These are phyloP conservation scores for Pyxicephalus adspersus DNA, from an alignment of 2,113 vertebrate genomes.

Conservation along the genomic window DNA sequence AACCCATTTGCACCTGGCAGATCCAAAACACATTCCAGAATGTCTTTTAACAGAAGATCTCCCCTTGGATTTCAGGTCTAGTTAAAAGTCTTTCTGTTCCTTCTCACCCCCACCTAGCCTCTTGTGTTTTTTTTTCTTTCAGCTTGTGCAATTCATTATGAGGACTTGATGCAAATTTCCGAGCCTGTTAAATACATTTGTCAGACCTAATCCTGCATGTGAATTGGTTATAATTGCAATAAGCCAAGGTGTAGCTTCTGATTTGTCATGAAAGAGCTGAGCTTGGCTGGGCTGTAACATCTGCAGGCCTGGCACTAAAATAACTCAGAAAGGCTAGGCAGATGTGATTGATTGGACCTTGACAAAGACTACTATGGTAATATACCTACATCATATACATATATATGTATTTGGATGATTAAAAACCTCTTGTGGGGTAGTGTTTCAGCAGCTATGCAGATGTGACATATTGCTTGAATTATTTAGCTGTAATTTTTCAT, in stretches of 20 bases:
- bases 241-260: slow-evolving; percentile 54
- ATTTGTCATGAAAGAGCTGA: slow-evolving; percentile 54
- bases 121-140: slow-evolving; percentile 41
- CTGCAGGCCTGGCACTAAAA: slow-evolving; percentile 9
- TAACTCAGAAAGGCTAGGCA: not conserved
- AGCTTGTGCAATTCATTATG: slow-evolving; percentile 59
- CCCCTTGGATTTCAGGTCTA: slow-evolving; percentile 51
- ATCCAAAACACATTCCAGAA: slow-evolving; percentile 39
- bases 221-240: slow-evolving; percentile 60
- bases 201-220: slow-evolving; percentile 57
- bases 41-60: slow-evolving; percentile 15
- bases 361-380: slow-evolving; percentile 28
- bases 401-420: slow-evolving; percentile 10
- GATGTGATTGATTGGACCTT: slow-evolving; percentile 6
- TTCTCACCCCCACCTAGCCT: slow-evolving; percentile 37
- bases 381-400: slow-evolving; percentile 20
- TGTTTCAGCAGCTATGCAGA: slow-evolving; percentile 16
- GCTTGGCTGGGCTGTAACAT: slow-evolving; percentile 48
- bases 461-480: slow-evolving; percentile 1
- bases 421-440: slow-evolving; percentile 14
- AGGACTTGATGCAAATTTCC: slow-evolving; percentile 61
- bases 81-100: slow-evolving; percentile 25
- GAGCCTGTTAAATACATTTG: slow-evolving; percentile 40
- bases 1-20: slow-evolving; percentile 51
- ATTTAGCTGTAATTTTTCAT: not conserved